phyloP scores from a whole-genome alignment of 2,888 invertebrate genomes.

The Anorthoa munda region DNA sequence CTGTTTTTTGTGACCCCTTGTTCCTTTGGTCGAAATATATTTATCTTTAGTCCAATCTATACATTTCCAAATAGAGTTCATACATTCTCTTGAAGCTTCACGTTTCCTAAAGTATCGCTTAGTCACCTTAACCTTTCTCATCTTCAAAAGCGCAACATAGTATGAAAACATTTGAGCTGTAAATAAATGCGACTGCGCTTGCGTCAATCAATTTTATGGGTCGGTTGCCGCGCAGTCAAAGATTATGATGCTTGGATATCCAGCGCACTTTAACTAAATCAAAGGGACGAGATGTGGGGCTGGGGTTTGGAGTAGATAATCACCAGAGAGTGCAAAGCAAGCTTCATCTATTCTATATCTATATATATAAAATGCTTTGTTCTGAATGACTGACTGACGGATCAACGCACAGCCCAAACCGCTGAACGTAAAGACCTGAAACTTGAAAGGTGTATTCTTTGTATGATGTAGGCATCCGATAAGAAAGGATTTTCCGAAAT shows the following conservation, averaged over 20 bases:
- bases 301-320: constrained; percentile 16
- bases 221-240: constrained; percentile 52
- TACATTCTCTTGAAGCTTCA: background rate
- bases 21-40: background rate
- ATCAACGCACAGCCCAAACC: no score
- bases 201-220: constrained; percentile 63
- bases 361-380: no score
- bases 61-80: background rate
- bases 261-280: constrained; percentile 57
- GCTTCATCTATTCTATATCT: background rate
- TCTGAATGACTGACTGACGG: no score
- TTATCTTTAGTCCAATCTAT: background rate
- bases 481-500: no score
- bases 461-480: no score
- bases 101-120: background rate
- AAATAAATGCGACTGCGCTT: constrained; percentile 46
- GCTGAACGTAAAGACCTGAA: no score
- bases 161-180: constrained; percentile 41
- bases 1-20: background rate
- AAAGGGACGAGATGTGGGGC: constrained; percentile 34
- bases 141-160: constrained; percentile 48
- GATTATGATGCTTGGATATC: constrained; percentile 37
- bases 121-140: constrained; percentile 25
- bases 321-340: background rate
- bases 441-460: no score